phyloP scores from a whole-genome alignment of 2,888 invertebrate genomes.

The Chamaedrilus cognettii region DNA sequence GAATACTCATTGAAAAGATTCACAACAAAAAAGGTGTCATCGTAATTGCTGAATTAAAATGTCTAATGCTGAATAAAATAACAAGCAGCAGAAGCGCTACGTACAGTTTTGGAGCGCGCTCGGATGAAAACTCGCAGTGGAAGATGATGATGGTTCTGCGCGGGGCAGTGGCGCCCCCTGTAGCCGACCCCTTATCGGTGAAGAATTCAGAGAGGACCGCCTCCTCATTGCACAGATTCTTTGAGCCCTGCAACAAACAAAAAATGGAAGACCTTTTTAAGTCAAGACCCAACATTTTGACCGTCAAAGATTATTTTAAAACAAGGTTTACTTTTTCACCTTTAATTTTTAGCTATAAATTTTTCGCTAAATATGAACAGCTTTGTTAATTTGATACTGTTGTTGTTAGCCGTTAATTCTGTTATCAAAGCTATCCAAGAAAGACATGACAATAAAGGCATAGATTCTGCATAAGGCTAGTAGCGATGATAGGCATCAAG shows the following conservation, averaged over 20 bases:
- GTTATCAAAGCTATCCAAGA: too few relatives aligned
- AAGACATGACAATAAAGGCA: too few relatives aligned
- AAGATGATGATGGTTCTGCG: slow-evolving; percentile 77
- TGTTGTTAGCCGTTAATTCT: too few relatives aligned
- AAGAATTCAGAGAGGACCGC: slow-evolving; percentile 69
- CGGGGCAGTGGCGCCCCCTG: not conserved
- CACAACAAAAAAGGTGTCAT: not conserved
- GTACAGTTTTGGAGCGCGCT: slow-evolving; percentile 86
- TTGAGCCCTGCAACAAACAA: slow-evolving; percentile 67
- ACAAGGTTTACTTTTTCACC: not conserved
- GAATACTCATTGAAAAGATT: too few relatives aligned
- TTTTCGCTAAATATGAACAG: not conserved
- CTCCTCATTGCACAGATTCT: slow-evolving; percentile 80
- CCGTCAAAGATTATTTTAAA: not conserved
- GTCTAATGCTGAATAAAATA: not conserved
- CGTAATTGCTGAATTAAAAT: not conserved
- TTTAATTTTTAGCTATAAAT: not conserved
- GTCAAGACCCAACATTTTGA: too few relatives aligned
- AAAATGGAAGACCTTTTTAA: not conserved
- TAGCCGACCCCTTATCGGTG: slow-evolving; percentile 46
- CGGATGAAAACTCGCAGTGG: slow-evolving; percentile 97
- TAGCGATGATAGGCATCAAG: not conserved
- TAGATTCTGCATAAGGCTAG: too few relatives aligned
- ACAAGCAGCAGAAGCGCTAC: slow-evolving; percentile 1
- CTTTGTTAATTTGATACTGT: not conserved